Base-by-base conservation (phyloP, 1,140 invertebrate genomes). In the Lepidurus apus region DNA sequence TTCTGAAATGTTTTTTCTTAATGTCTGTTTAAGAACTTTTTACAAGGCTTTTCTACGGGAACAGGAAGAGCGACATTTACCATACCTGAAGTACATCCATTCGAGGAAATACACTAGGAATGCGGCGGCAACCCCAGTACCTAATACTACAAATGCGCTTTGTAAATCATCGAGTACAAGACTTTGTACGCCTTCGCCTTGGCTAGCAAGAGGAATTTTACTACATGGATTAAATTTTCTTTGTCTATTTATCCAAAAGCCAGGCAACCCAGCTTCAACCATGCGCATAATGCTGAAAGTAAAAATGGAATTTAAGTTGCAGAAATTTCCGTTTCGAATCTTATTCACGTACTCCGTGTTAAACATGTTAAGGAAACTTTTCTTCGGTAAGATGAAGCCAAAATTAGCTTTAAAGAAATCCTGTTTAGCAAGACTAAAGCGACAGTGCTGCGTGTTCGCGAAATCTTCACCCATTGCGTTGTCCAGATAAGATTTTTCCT, bases 401-500 rank as follows among this genome's bases (percentile, higher is more conserved):
- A 83, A 81, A 42, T 81, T 82, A 7, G 81, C 83, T 34, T 82
- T 84, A 79, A 83, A 85, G 80, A 85, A 85, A 9, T 80, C 78
- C 44, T 83, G 78, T 24, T 81, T 83, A 0, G 83, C 83, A n/a
- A 83, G 76, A 13, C 82, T 82, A 2, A 85, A 44, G 10, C 84
- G 80, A 77, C 84, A 85, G 43, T 80, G 42, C 10, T 81, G 78
- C 9, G 76, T 81, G 10, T 44, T 10, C 44, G 79, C 45, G 78
- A 81, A 85, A 78, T 85, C 84, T 13, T 80, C 45, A n/a, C 81
- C 81, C 73, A 85, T 79, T 13, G 82, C 83, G 11, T 83, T 82
- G 73, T 84, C 83, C 11, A 85, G 79, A 77, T 79, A 83, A 0
- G 83, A 84, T 79, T 82, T 82, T 80, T 85, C 84, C 84, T 85